Conservation (phyloP, 2,888 invertebrate genomes). For the Leptinotarsa haldemani region DNA sequence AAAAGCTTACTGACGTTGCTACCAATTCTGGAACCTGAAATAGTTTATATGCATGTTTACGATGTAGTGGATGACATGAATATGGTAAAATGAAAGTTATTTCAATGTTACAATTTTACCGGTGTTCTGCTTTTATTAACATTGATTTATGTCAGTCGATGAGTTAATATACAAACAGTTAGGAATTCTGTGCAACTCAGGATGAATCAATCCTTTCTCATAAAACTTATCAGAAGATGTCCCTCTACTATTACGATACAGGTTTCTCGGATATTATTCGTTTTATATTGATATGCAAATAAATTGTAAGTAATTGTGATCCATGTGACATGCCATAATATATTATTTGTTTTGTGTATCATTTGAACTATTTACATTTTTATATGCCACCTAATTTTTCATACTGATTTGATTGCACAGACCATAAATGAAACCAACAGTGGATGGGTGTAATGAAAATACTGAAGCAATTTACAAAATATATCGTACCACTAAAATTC, state of each 20-base stretch:
- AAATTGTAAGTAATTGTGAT: background rate
- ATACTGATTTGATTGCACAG: background rate
- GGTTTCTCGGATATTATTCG: too few relatives aligned
- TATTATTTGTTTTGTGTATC: background rate
- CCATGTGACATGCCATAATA: background rate
- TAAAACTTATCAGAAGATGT: background rate
- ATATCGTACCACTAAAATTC: background rate
- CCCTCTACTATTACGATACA: too few relatives aligned
- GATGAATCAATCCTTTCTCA: background rate
- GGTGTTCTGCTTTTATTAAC: slow-evolving; percentile 40
- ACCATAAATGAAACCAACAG: background rate
- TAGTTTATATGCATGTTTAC: slow-evolving; percentile 20
- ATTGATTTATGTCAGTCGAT: slow-evolving; percentile 37
- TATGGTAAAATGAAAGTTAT: slow-evolving; percentile 37
- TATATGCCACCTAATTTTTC: background rate
- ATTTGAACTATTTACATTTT: background rate
- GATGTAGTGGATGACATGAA: slow-evolving; percentile 35
- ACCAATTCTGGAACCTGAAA: slow-evolving; percentile 9
- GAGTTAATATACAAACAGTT: slow-evolving; percentile 26
- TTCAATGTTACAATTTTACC: slow-evolving; percentile 24
- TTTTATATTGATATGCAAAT: too few relatives aligned
- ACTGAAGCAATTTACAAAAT: background rate
- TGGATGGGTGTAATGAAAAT: background rate
- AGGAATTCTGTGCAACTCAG: slow-evolving; percentile 5
- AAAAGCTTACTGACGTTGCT: slow-evolving; percentile 11